A percentile compares a stretch with the other conserved stretches of the same genome.
Evolutionary conservation across 1,140 invertebrate species (phyloP).

Genomic region (Neocloeon triangulifer): DNA sequence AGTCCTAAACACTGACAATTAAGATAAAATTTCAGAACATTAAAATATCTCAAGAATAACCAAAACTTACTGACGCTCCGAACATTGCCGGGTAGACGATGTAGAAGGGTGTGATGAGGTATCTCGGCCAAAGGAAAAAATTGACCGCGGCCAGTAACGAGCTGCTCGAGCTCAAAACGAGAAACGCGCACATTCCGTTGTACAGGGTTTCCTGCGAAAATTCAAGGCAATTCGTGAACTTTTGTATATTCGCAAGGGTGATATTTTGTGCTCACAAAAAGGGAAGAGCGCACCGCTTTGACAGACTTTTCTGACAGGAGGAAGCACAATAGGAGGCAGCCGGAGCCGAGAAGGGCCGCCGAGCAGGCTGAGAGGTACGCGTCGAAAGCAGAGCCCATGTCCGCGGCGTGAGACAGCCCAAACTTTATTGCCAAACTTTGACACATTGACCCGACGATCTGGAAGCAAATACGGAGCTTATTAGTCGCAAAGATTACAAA

Average conservation of each 20-base stretch:
- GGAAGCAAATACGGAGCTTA: too few species aligned
- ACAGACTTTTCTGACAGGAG: slow-evolving; percentile 50
- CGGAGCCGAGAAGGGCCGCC: slow-evolving; percentile 46
- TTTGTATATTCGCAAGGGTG: slow-evolving; percentile 3
- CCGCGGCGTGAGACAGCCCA: slow-evolving; percentile 35
- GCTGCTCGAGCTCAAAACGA: slow-evolving; percentile 47
- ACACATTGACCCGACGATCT: slow-evolving; percentile 48
- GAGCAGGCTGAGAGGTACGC: slow-evolving; percentile 50
- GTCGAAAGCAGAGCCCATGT: slow-evolving; percentile 45
- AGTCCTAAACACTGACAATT: background rate
- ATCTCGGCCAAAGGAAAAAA: slow-evolving; percentile 39
- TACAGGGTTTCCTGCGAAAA: slow-evolving; percentile 54
- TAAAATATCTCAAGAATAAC: too few species aligned
- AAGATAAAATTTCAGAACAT: background rate
- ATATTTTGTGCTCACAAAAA: slow-evolving; percentile 40
- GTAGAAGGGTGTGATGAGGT: slow-evolving; percentile 27
- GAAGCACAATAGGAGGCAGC: slow-evolving; percentile 45
- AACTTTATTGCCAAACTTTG: slow-evolving; percentile 52
- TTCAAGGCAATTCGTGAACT: too few species aligned
- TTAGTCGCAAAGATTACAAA: too few species aligned
- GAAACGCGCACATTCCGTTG: slow-evolving; percentile 43
- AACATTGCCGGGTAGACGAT: slow-evolving; percentile 64
- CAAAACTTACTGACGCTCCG: slow-evolving; percentile 61
- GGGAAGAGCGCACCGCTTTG: slow-evolving; percentile 41
- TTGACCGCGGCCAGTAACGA: slow-evolving; percentile 54